Percentiles rank a stretch among this genome's conserved stretches.
Conservation (phyloP, 2,888 invertebrate species). For the Cheilosia pagana region DNA sequence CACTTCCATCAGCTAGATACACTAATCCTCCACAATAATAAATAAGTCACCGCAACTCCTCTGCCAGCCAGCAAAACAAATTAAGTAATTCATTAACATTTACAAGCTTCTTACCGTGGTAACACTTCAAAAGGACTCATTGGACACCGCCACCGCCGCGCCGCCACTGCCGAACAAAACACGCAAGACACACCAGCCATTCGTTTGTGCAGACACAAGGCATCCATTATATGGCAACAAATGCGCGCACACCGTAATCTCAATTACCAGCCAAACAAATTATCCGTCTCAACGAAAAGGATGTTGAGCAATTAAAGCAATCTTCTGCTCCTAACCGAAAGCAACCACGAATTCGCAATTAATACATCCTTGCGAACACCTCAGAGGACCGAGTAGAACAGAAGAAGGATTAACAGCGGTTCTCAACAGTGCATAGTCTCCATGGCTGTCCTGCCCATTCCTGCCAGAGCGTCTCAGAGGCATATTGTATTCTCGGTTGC, state of each 20-base stretch:
- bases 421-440: neutral
- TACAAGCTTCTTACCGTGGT: constrained; percentile 70
- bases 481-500: constrained; percentile 22
- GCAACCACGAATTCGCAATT: constrained; percentile 79
- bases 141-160: constrained; percentile 25
- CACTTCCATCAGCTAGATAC: neutral
- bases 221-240: constrained; percentile 62
- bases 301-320: constrained; percentile 79
- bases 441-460: neutral
- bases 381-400: constrained; percentile 49
- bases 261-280: constrained; percentile 79
- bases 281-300: constrained; percentile 77
- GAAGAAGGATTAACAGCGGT: constrained; percentile 63
- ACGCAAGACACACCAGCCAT: constrained; percentile 46
- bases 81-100: constrained; percentile 74
- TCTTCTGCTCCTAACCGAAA: constrained; percentile 70
- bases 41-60: constrained; percentile 42
- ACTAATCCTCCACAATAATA: constrained; percentile 21
- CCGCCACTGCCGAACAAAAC: constrained; percentile 4
- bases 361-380: constrained; percentile 78
- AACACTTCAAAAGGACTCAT: constrained; percentile 63
- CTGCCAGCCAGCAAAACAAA: constrained; percentile 52
- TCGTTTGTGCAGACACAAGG: constrained; percentile 70
- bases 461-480: neutral
- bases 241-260: constrained; percentile 75